Evolutionary conservation across 2,888 invertebrate species (phyloP), one percentile per base, ranked within the genome.

Genomic region (Sminthurinus aureus): DNA sequence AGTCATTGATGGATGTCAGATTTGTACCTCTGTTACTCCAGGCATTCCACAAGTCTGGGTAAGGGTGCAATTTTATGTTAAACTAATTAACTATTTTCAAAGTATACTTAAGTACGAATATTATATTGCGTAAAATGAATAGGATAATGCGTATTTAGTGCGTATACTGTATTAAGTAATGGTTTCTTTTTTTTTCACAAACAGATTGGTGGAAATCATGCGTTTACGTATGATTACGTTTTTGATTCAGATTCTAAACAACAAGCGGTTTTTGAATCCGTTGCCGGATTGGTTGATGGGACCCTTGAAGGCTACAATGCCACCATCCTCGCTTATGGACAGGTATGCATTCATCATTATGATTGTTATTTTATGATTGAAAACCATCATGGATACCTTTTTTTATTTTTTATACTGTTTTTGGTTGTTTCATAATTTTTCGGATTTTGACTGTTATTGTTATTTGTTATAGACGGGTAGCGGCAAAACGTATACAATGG

Each of bases 401-500:
- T n/a, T 38, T 38, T 6, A 38, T 38, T 38, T 38, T 38, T 38
- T 38, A 38, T 38, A 38, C 6, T 38, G 38, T 38, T 38, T 38
- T 38, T 38, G 38, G 38, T 38, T 38, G 6, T 38, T 38, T 38
- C 6, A 38, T 38, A 38, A 38, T 38, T 38, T 1, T 4, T 38
- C 6, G 38, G 38, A 38, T 38, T 38, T 38, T 38, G 38, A 38
- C 6, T 69, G n/a, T 20, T 20, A 69, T 69, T 69, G 15, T 58
- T 12, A 12, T 9, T 58, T 12, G 15, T 58, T 90, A 24, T 92
- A 96, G 94, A 99, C 99, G 76, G 99, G 99, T 2, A 98, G 98
- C 67, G 99, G 99, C 2, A 99, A 99, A 92, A 99, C 99, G 0
- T 98, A 97, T 91, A 98, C 98, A 2, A 99, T 99, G 98, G 99